A percentile compares a stretch with the other conserved stretches of the same genome.
Conservation (phyloP, 2,888 invertebrate species). For the Drosophila greeni region DNA sequence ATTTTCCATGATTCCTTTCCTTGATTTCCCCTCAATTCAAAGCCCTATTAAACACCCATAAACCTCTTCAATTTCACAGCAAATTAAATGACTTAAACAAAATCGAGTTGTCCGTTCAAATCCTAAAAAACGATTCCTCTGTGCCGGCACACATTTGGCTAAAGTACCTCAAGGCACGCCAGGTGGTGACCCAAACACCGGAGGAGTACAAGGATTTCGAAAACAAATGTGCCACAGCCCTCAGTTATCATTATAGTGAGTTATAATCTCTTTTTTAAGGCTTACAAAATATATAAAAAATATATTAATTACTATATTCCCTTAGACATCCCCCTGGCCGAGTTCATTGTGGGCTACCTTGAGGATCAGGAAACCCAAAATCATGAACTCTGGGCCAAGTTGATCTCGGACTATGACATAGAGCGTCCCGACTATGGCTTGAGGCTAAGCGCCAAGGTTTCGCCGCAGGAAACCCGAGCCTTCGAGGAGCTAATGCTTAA, state of each 20-base stretch:
- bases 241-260: constrained; percentile 49
- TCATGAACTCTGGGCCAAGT: constrained; percentile 38
- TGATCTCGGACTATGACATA: constrained; percentile 52
- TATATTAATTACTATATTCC: background rate
- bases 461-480: too few relatives aligned
- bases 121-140: background rate
- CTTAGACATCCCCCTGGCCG: constrained; percentile 45
- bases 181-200: constrained; percentile 47
- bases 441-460: constrained; percentile 8
- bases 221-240: constrained; percentile 34
- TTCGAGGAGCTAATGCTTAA: constrained; percentile 25
- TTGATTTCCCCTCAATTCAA: background rate
- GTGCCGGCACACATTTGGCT: constrained; percentile 55
- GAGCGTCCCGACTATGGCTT: constrained; percentile 43
- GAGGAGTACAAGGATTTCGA: constrained; percentile 34
- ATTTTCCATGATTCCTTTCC: too few relatives aligned
- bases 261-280: too few relatives aligned
- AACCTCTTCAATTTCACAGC: constrained; percentile 16
- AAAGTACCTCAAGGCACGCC: constrained; percentile 36
- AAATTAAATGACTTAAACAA: constrained; percentile 40
- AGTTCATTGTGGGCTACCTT: constrained; percentile 37
- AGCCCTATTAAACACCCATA: background rate
- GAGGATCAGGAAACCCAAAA: background rate
- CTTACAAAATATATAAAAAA: too few relatives aligned
- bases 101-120: constrained; percentile 31